Base-by-base conservation (phyloP, 2,113 vertebrate species). In the Laterallus jamaicensis region DNA sequence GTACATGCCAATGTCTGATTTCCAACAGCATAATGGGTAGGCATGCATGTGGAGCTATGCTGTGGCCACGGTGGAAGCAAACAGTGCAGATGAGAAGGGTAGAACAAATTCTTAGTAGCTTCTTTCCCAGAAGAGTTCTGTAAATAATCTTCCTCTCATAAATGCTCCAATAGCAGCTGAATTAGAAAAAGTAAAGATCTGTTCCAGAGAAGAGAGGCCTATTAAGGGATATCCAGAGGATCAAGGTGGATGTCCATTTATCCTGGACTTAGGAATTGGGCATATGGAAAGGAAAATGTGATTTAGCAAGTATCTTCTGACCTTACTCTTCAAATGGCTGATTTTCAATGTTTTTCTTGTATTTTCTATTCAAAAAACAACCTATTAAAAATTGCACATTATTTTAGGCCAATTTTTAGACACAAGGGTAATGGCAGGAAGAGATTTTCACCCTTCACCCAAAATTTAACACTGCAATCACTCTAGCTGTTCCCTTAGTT, bases 141-240 rank as follows among this genome's bases (percentile, higher is more conserved):
- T 80, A 63, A 80, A 28, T 56, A 29, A 58, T 71, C 39, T 86
- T 76, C 91, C 79, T 88, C 92, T 93, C 15, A 3, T 26, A 91
- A 74, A 5, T 44, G 15, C 55, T 85, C 31, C n/a, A 76, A 62
- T 56, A 94, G 76, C 62, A 95, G 17, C 20, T 68, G 89, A 79
- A 18, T 60, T 89, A 78, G 40, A 84, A 94, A 94, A 90, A 81
- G 10, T 55, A 90, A 93, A 95, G 52, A 22, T 81, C 39, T 78
- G 1, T 24, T 95, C 42, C 67, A 91, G 82, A 92, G 22, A 92
- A 85, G 40, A 90, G 39, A 12, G 26, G 11, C 5, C 29, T 91
- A 8, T 54, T 35, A 40, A 60, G 44, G 24, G 14, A 47, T 84
- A 76, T 81, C n/a, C 19, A 73, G 47, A 73, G 31, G 24, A 47